These are phyloP conservation scores for Carpatolechia fugitivella DNA, from an alignment of 2,888 invertebrate species.

Conservation along the genomic window DNA sequence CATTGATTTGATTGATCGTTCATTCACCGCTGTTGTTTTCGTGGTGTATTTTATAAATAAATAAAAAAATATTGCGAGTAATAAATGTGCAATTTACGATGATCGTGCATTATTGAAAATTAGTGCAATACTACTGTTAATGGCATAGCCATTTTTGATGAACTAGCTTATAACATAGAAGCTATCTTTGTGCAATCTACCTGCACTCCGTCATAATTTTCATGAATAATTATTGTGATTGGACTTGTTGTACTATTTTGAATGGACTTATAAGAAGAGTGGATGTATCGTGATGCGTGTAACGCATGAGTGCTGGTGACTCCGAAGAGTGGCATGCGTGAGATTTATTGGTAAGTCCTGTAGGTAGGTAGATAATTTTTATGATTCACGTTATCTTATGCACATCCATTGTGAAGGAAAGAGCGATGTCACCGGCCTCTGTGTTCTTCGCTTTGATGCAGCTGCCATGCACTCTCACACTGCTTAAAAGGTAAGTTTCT, in stretches of 20 bases:
- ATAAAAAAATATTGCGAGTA: conserved; percentile 61
- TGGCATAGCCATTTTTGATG: conserved; percentile 40
- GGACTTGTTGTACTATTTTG: conserved; percentile 51
- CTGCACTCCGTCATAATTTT: conserved; percentile 72
- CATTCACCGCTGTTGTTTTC: conserved; percentile 79
- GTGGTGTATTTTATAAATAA: conserved; percentile 74
- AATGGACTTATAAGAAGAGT: conserved; percentile 55
- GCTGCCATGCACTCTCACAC: not conserved
- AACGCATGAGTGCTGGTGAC: conserved; percentile 48
- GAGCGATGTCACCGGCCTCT: conserved; percentile 13
- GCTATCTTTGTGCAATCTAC: conserved; percentile 71
- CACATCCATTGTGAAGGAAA: conserved; percentile 18
- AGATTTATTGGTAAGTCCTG: conserved; percentile 62
- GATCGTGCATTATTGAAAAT: conserved; percentile 53
- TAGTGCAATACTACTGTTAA: conserved; percentile 63
- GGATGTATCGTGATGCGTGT: conserved; percentile 54
- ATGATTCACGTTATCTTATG: conserved; percentile 51
- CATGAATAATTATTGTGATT: conserved; percentile 63
- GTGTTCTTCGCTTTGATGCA: not conserved
- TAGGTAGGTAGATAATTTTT: conserved; percentile 47
- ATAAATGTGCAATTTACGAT: conserved; percentile 50
- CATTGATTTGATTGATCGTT: conserved; percentile 77
- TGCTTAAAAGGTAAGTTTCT: conserved; percentile 5
- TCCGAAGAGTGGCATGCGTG: conserved; percentile 39
- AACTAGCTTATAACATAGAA: conserved; percentile 46